A percentile compares a stretch with the other conserved stretches of the same genome.
These are phyloP conservation scores for Ceratosolen solmsi DNA, from an alignment of 1,140 invertebrate species.

Conservation along the genomic window DNA sequence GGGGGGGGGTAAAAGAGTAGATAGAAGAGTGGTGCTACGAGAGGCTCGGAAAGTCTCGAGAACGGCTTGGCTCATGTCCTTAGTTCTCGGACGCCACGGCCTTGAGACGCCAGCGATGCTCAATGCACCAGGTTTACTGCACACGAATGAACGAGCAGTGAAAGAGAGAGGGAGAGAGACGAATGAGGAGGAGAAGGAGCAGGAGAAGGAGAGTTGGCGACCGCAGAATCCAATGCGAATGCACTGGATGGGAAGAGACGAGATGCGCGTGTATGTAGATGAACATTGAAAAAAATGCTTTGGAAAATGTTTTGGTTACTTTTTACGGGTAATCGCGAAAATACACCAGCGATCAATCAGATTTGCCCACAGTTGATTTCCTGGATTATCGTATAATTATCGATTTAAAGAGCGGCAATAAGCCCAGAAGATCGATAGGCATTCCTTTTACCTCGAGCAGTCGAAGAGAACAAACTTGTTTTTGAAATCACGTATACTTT, in stretches of 20 bases:
- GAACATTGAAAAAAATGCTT: neutral
- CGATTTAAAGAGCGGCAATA: neutral
- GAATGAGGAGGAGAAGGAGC: neutral
- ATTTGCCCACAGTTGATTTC: neutral
- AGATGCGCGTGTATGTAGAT: neutral
- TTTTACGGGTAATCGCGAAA: neutral
- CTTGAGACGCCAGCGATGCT: conserved; percentile 62
- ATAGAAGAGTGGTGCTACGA: neutral
- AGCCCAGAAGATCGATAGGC: neutral
- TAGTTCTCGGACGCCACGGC: conserved; percentile 56
- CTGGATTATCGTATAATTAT: neutral
- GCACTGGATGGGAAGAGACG: neutral
- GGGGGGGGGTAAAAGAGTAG: neutral
- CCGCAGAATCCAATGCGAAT: neutral
- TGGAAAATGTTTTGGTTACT: neutral
- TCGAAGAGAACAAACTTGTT: neutral
- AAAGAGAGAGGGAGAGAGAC: neutral
- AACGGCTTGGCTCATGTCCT: conserved; percentile 53
- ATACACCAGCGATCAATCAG: neutral
- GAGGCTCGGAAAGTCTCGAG: conserved; percentile 57
- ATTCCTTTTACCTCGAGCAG: neutral
- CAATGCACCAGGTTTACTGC: conserved; percentile 53
- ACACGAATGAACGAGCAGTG: neutral
- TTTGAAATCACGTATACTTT: neutral
- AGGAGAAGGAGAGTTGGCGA: neutral